phyloP scores from a whole-genome alignment of 2,888 invertebrate species.

The Drosophila anomelani region DNA sequence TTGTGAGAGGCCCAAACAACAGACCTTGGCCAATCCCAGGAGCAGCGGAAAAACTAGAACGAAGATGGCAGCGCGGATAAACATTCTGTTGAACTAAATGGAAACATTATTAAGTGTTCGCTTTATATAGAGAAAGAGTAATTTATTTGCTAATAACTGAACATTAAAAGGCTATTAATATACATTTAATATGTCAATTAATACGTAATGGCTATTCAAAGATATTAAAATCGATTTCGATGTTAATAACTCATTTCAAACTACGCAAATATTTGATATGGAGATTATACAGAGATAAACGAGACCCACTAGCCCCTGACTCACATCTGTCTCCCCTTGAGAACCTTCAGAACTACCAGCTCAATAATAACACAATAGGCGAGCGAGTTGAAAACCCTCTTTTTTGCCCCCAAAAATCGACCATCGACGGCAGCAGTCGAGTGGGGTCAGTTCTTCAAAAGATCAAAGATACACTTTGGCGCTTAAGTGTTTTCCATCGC shows the following conservation, averaged over 20 bases:
- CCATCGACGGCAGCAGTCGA: conserved; percentile 64
- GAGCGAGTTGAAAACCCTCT: conserved; percentile 24
- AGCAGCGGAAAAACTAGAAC: conserved; percentile 6
- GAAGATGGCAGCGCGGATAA: not conserved
- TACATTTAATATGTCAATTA: conserved; percentile 48
- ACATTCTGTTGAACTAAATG: conserved; percentile 28
- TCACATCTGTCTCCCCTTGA: conserved; percentile 4
- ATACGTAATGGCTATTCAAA: not conserved
- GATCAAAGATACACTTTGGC: conserved; percentile 76
- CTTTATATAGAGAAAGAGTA: conserved; percentile 23
- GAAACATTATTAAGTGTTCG: not conserved
- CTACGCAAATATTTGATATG: not conserved
- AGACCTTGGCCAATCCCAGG: conserved; percentile 18
- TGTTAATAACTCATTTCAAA: conserved; percentile 19
- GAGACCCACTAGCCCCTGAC: not conserved
- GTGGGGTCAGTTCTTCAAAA: conserved; percentile 72
- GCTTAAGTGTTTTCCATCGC: conserved; percentile 70
- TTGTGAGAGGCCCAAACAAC: not conserved
- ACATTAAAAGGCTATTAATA: conserved; percentile 36
- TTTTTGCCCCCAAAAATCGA: conserved; percentile 46
- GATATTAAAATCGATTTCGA: not conserved
- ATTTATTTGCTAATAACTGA: conserved; percentile 19
- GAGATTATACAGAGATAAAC: not conserved
- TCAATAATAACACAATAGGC: conserved; percentile 1
- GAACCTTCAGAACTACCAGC: conserved; percentile 11